These are phyloP conservation scores for Syngnathus rostellatus DNA, from an alignment of 2,797 vertebrate species.

Conservation along the genomic window DNA sequence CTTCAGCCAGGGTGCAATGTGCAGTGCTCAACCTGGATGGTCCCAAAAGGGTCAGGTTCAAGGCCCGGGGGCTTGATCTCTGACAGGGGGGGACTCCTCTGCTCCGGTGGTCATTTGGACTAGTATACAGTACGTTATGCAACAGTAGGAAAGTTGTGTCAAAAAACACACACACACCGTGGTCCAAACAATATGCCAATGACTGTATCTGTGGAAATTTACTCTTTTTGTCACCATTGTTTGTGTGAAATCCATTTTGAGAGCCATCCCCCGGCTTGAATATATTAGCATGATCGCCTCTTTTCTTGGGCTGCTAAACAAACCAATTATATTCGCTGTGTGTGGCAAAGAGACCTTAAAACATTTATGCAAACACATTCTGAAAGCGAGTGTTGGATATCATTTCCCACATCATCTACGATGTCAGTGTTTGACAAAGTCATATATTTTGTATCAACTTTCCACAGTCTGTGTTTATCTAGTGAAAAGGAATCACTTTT, in stretches of 20 bases:
- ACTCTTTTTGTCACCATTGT: constrained; percentile 65
- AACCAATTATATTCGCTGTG: constrained; percentile 37
- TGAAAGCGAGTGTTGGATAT: constrained; percentile 13
- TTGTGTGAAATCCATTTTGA: constrained; percentile 62
- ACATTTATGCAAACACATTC: constrained; percentile 12
- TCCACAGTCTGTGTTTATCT: constrained; percentile 5
- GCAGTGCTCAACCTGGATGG: constrained; percentile 44
- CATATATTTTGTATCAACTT: constrained; percentile 6
- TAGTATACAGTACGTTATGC: background rate
- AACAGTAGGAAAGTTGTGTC: background rate
- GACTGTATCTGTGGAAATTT: constrained; percentile 65
- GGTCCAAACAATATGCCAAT: constrained; percentile 53
- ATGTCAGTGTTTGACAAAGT: constrained; percentile 17
- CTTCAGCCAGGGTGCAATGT: constrained; percentile 37
- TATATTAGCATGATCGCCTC: constrained; percentile 44
- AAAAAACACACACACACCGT: no score
- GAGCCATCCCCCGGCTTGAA: constrained; percentile 53
- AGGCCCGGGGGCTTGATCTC: constrained; percentile 52
- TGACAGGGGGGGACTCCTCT: constrained; percentile 21
- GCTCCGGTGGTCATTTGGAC: constrained; percentile 47
- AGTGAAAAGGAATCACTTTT: background rate
- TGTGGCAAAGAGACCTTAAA: constrained; percentile 24
- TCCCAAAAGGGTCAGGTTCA: constrained; percentile 62
- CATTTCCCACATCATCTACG: constrained; percentile 7
- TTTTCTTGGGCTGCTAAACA: constrained; percentile 38